Base-by-base conservation (phyloP, 2,797 vertebrate genomes). In the Discoglossus pictus region DNA sequence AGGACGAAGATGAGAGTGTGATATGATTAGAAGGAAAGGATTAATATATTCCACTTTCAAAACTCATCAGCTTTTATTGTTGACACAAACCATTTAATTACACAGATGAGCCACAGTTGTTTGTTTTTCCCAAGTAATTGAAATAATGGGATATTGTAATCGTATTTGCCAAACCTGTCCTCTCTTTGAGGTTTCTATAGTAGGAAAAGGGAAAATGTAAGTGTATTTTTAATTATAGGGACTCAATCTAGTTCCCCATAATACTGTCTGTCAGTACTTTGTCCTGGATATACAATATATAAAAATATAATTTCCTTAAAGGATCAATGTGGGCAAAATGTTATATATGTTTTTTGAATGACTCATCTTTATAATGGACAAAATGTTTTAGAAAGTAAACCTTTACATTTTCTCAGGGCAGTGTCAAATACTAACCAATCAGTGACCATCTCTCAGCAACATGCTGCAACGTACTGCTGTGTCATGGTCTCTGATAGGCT, bases 91-190 rank as follows among this genome's bases (percentile, higher is more conserved):
- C 21, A 12, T 51, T 27, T 51, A 51, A 51, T 51, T 51, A 31
- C 48, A 17, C 24, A 34, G 48, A 34, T n/a, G 21, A 31, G 15
- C 12, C 24, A 15, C 24, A 16, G 12, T 31, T 51, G 48, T 31
- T 51, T 51, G 48, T 31, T 10, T 51, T 31, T 16, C 48, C 9
- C 24, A 31, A 27, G 25, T 51, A 51, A 51, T 34, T 17, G 25
- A 51, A 51, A 51, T 34, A 51, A 51, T 16, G 25, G 48, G 24
- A 34, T 15, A 17, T 51, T 51, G 46, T 48, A 48, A 48, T 48
- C 13, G 46, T 48, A 21, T 48, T 48, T 48, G 12, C 21, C 21
- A 2, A 48, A 5, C 2, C 46, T 11, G 7, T 4, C 11, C 16
- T 9, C 17, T 21, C 7, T 13, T 10, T 25, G 8, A 7, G 1